Base-by-base conservation (phyloP, 2,113 vertebrate species). In the Aspiorhynchus laticeps region DNA sequence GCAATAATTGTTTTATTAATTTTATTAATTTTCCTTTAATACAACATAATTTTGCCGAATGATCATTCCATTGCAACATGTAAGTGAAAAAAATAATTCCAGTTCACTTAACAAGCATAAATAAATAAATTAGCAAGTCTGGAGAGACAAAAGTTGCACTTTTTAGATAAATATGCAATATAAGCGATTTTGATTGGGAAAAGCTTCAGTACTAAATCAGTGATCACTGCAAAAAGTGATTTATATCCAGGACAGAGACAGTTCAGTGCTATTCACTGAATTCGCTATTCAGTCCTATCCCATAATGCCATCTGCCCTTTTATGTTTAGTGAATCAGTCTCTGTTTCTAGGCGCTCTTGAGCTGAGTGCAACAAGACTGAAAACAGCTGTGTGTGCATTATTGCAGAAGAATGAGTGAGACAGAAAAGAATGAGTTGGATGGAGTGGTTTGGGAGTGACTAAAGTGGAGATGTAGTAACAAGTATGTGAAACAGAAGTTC, bases 341-440 rank as follows among this genome's bases (percentile, higher is more conserved):
- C 53, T 87, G 74, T 84, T 89, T 28, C 11, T 41, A 56, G 4
- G 76, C 77, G 63, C 73, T 82, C 85, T 85, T 59, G 74, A 85
- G 48, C 46, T 69, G 74, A 74, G 61, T 21, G 65, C 69, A 77
- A 28, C 85, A 67, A 80, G 56, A 77, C 75, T 80, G 77, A 12
- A 91, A 90, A 89, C 73, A 48, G 51, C 87, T 91, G 84, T 53
- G 67, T 19, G 63, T 85, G 56, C 83, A 3, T 90, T 90, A 76
- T 17, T 28, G 41, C n/a, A 8, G 41, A 2, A 26, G 41, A 76
- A 28, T 48, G 41, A 48, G 11, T 3, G 6, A 76, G 84, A 76
- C 69, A 86, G 53, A 11, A 51, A 41, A 73, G 56, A 86, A 87
- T 82, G 74, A 19, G 59, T 38, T 24, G 43, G 75, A 59, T 67